phyloP scores from a whole-genome alignment of 2,797 vertebrate species.

The Danio albolineatus region DNA sequence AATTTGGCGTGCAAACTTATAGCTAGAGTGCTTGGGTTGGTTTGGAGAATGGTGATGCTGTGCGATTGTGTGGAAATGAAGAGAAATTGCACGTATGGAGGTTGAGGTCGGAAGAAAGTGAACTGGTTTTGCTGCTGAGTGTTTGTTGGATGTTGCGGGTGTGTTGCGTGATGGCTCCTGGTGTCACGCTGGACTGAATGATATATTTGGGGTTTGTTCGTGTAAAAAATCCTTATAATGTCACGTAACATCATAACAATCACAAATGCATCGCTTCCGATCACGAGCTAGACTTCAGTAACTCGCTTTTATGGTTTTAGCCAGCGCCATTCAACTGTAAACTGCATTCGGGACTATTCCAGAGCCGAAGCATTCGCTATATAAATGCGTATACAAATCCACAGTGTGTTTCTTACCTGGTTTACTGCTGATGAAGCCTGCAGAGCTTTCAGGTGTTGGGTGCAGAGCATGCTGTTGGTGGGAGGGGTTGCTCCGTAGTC shows the following conservation, averaged over 20 bases:
- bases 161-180: conserved; percentile 52
- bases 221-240: not conserved
- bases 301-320: not conserved
- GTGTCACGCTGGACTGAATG: conserved; percentile 45
- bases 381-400: not conserved
- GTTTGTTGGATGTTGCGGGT: conserved; percentile 52
- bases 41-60: conserved; percentile 45
- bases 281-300: not conserved
- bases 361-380: not conserved
- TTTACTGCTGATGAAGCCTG: conserved; percentile 4
- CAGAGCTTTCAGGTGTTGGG: not conserved
- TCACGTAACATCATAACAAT: not conserved
- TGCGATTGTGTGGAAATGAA: conserved; percentile 21
- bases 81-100: conserved; percentile 57
- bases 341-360: not conserved
- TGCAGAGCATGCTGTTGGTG: conserved; percentile 56
- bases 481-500: conserved; percentile 70
- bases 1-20: conserved; percentile 68
- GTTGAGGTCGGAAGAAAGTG: conserved; percentile 57
- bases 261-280: not conserved
- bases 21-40: conserved; percentile 49
- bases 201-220: conserved; percentile 17
- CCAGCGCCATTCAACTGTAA: not conserved
- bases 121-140: conserved; percentile 59
- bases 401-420: not conserved